Percentiles rank a stretch among this genome's conserved stretches.
phyloP scores from a whole-genome alignment of 1,140 invertebrate genomes.

The Holotrichia oblita region DNA sequence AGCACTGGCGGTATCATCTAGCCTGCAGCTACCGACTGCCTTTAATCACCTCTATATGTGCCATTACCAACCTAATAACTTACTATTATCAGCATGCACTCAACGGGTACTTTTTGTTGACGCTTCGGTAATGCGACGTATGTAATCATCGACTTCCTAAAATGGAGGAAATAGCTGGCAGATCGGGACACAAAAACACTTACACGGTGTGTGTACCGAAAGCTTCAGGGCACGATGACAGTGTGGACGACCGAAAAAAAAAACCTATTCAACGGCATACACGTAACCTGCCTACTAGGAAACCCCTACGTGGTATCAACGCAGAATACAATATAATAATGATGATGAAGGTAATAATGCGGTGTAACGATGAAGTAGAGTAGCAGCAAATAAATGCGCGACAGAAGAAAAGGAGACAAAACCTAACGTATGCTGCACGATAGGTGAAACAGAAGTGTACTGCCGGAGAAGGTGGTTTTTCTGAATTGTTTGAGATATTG shows the following conservation, averaged over 20 bases:
- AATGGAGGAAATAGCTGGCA: conserved; percentile 3
- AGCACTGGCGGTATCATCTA: neutral
- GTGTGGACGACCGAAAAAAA: neutral
- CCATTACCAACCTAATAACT: neutral
- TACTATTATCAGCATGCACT: neutral
- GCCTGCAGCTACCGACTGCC: neutral
- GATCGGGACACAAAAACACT: neutral
- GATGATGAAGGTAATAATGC: conserved; percentile 33
- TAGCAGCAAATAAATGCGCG: no score
- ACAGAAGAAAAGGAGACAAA: no score
- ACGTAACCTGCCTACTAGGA: conserved; percentile 2
- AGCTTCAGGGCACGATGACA: neutral
- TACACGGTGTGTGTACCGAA: neutral
- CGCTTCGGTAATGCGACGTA: neutral
- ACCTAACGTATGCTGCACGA: no score
- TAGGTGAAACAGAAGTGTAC: neutral
- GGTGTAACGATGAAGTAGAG: conserved; percentile 19
- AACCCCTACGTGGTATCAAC: conserved; percentile 11
- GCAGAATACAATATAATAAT: conserved; percentile 22
- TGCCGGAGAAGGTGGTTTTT: conserved; percentile 9
- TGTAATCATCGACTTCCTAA: conserved; percentile 4
- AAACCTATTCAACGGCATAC: no score
- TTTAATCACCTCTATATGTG: neutral
- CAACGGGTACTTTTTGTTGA: neutral
- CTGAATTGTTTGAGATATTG: conserved; percentile 36